Evolutionary conservation across 1,140 invertebrate species (phyloP).

Genomic region (Papilio polyxenes): DNA sequence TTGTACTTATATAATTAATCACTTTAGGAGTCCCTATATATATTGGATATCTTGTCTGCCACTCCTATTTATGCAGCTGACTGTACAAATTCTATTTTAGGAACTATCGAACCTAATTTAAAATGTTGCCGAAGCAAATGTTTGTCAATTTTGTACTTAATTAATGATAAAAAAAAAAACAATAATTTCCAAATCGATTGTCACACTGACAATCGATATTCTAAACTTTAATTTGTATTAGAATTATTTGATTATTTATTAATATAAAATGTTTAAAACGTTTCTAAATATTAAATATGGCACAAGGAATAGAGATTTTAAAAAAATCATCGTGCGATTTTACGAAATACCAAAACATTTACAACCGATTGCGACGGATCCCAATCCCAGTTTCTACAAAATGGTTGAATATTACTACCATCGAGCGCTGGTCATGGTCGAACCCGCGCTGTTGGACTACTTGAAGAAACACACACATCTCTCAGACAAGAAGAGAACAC

Average conservation of each 20-base stretch:
- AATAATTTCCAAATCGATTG: not conserved
- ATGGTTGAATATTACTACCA: constrained; percentile 90
- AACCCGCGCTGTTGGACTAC: constrained; percentile 85
- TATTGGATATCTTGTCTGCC: no score
- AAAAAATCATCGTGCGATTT: constrained; percentile 43
- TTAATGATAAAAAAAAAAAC: not conserved
- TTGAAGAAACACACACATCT: constrained; percentile 81
- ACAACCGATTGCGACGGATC: constrained; percentile 81
- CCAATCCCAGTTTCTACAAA: constrained; percentile 85
- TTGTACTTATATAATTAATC: no score
- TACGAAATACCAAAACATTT: constrained; percentile 84
- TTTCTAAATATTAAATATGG: constrained; percentile 27
- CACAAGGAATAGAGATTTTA: not conserved
- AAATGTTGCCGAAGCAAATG: not conserved
- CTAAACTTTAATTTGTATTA: constrained; percentile 5
- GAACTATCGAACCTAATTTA: not conserved
- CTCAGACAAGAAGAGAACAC: constrained; percentile 83
- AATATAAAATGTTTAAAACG: constrained; percentile 24
- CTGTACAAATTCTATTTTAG: not conserved
- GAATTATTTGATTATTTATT: not conserved
- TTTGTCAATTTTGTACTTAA: not conserved
- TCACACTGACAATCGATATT: not conserved
- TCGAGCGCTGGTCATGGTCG: constrained; percentile 83
- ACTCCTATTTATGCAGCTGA: no score
- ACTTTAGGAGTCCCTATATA: no score